Percentiles rank a stretch among this genome's conserved stretches.
phyloP scores from a whole-genome alignment of 1,140 invertebrate species.

The Micrasema longulum region DNA sequence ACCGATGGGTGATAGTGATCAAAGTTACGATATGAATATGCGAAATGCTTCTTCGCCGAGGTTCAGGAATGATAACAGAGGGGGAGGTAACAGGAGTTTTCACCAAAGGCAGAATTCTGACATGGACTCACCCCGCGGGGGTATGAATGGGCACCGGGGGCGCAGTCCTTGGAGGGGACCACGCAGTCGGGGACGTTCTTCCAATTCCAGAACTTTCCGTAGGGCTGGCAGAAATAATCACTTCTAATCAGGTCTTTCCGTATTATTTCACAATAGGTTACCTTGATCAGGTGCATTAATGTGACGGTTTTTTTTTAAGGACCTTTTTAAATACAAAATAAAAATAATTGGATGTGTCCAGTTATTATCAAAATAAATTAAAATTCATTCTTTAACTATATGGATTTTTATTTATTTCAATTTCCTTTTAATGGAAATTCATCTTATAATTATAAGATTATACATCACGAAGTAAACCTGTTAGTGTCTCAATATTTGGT shows the following conservation, averaged over 20 bases:
- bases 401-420: too few relatives aligned
- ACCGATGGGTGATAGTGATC: conserved; percentile 44
- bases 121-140: conserved; percentile 3
- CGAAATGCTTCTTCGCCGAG: conserved; percentile 30
- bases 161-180: conserved; percentile 57
- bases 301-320: conserved; percentile 10
- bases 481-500: too few relatives aligned
- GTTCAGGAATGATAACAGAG: conserved; percentile 46
- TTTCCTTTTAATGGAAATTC: too few relatives aligned
- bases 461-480: too few relatives aligned
- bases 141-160: conserved; percentile 56
- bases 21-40: conserved; percentile 56
- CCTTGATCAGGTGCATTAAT: neutral
- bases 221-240: conserved; percentile 43
- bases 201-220: conserved; percentile 57
- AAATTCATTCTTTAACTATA: too few relatives aligned
- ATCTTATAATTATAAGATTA: too few relatives aligned
- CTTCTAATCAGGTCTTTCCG: conserved; percentile 1
- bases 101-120: conserved; percentile 21
- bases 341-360: too few relatives aligned
- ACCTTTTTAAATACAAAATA: too few relatives aligned
- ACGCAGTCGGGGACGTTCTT: conserved; percentile 56
- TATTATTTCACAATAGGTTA: conserved; percentile 1
- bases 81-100: conserved; percentile 52
- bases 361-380: too few relatives aligned